Evolutionary conservation across 2,113 vertebrate genomes (phyloP).

Genomic region (Clarias batrachus): DNA sequence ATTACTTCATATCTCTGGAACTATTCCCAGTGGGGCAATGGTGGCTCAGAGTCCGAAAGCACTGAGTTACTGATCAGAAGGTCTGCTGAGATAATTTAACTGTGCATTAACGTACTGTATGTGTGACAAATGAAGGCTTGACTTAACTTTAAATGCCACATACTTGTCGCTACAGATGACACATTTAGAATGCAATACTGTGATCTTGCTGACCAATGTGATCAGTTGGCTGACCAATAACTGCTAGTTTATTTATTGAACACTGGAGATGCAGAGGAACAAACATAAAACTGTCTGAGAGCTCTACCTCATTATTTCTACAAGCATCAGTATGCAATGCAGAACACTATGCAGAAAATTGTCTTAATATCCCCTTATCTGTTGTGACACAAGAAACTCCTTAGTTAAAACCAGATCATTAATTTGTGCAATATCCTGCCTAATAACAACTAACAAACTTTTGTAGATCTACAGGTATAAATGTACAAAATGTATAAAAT

Average conservation of each 20-base stretch:
- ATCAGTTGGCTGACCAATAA: background rate
- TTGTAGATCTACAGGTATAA: background rate
- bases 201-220: background rate
- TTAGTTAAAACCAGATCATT: background rate
- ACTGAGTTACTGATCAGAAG: too few relatives aligned
- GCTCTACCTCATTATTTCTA: conserved; percentile 10
- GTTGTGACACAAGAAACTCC: background rate
- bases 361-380: background rate
- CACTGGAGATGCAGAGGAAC: conserved; percentile 8
- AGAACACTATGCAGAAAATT: background rate
- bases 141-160: background rate
- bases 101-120: too few relatives aligned
- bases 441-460: background rate
- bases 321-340: conserved; percentile 17
- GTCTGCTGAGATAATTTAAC: too few relatives aligned
- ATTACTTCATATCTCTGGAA: too few relatives aligned
- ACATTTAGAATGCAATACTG: background rate
- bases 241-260: background rate
- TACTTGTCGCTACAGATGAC: background rate
- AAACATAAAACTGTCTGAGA: conserved; percentile 18
- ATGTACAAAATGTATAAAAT: background rate
- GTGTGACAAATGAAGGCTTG: too few relatives aligned
- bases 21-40: too few relatives aligned
- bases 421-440: too few relatives aligned
- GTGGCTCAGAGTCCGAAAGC: too few relatives aligned